Base-by-base conservation (phyloP, 1,140 invertebrate species). In the Leptinotarsa undecemlineata region DNA sequence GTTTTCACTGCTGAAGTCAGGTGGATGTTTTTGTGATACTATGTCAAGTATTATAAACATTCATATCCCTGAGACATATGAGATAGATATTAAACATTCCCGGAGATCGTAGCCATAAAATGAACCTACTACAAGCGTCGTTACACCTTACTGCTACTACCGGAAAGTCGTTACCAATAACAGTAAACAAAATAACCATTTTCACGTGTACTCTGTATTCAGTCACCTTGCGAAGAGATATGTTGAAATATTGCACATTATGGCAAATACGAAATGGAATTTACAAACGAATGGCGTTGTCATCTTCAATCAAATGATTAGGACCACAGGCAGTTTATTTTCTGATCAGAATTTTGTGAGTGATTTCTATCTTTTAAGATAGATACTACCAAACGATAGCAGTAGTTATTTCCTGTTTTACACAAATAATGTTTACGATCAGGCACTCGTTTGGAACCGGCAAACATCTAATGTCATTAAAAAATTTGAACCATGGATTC, bases 31-130 rank as follows among this genome's bases (percentile, higher is more conserved):
- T 21, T 64, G 20, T 14, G 15, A 14, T n/a, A 64, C 19, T n/a
- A 64, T 64, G 63, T 64, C 63, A 23, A n/a, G 63, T 64, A 23
- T 64, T 21, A 64, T 64, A 21, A 23, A n/a, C 63, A 64, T 64
- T n/a, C 21, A 64, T 0, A 19, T 15, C 62, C 15, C 20, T 21
- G 23, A 0, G 63, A 64, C 1, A 64, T 64, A 6, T 4, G 63
- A 17, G 26, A 64, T 42, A 42, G 8, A 42, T 64, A 64, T 64
- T 13, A 21, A 64, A 33, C 20, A 21, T 23, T 15, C 20, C 11
- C 20, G 19, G 15, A 20, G 14, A 13, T 15, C 2, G 26, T 64
- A 21, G 63, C 20, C 63, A 20, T 64, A 64, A 64, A 64, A 64
- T 64, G 20, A 64, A 64, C 63, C 63, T 33, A 14, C 26, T 33